Percentiles rank a stretch among this genome's conserved stretches.
phyloP scores from a whole-genome alignment of 1,140 invertebrate species.

The Babylonia areolata region DNA sequence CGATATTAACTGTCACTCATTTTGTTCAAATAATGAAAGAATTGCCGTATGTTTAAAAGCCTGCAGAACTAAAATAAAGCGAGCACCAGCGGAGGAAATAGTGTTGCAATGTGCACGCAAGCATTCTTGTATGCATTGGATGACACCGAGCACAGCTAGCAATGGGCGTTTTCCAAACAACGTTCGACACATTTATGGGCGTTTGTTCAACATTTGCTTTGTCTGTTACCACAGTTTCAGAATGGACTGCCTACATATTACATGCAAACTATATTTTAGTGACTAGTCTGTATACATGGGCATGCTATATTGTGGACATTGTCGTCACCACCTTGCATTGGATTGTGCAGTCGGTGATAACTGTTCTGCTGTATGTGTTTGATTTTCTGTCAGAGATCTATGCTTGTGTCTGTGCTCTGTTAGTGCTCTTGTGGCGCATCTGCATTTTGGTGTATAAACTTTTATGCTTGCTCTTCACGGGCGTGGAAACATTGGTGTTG shows the following conservation, averaged over 20 bases:
- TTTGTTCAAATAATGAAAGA: background rate
- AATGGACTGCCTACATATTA: slow-evolving; percentile 27
- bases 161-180: slow-evolving; percentile 26
- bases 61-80: too few relatives aligned
- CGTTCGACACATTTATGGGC: slow-evolving; percentile 24
- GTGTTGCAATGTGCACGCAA: background rate
- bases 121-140: background rate
- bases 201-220: slow-evolving; percentile 34
- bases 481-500: slow-evolving; percentile 34
- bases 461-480: slow-evolving; percentile 39
- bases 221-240: slow-evolving; percentile 19
- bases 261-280: slow-evolving; percentile 38
- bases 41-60: background rate
- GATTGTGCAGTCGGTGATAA: slow-evolving; percentile 13
- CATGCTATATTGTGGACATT: background rate
- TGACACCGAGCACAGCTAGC: background rate
- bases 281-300: slow-evolving; percentile 3
- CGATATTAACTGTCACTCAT: background rate
- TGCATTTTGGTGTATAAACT: slow-evolving; percentile 41
- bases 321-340: slow-evolving; percentile 3
- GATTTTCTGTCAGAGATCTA: slow-evolving; percentile 46
- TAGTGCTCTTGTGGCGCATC: slow-evolving; percentile 43
- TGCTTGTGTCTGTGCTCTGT: slow-evolving; percentile 40
- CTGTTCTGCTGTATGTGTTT: slow-evolving; percentile 23
- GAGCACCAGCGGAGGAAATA: too few relatives aligned